These are phyloP conservation scores for Climacteris rufus DNA, from an alignment of 2,113 vertebrate genomes.

Conservation along the genomic window DNA sequence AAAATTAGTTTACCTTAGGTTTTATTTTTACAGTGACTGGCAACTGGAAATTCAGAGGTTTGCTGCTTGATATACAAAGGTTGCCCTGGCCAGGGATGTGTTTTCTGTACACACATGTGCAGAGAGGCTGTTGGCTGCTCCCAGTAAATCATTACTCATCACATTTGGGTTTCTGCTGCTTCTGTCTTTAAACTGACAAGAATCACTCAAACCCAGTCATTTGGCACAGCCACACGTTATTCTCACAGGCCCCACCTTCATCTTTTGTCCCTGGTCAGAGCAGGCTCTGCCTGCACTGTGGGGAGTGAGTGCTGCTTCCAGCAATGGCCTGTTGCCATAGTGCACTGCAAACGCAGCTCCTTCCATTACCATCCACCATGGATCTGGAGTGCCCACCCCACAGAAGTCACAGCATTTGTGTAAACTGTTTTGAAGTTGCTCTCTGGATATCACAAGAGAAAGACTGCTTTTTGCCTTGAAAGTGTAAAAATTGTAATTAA, in stretches of 20 bases:
- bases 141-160: neutral
- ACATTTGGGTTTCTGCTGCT: neutral
- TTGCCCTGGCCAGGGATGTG: conserved; percentile 21
- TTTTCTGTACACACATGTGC: conserved; percentile 9
- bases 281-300: neutral
- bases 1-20: neutral
- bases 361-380: conserved; percentile 72
- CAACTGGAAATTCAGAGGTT: neutral
- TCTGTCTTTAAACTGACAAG: conserved; percentile 29
- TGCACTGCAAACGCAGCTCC: conserved; percentile 36
- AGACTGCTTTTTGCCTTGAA: conserved; percentile 43
- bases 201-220: neutral
- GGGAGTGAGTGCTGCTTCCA: conserved; percentile 54
- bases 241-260: neutral
- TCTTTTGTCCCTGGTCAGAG: conserved; percentile 19
- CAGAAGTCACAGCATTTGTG: conserved; percentile 44
- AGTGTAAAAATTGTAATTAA: conserved; percentile 71
- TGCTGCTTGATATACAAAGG: neutral
- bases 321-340: conserved; percentile 55
- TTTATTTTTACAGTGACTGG: neutral
- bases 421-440: conserved; percentile 62
- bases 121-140: conserved; percentile 16
- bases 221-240: conserved; percentile 18
- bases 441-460: neutral
- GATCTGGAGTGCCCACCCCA: conserved; percentile 28